Evolutionary conservation across 2,888 invertebrate species (phyloP).

Genomic region (Schizotus pectinicornis): DNA sequence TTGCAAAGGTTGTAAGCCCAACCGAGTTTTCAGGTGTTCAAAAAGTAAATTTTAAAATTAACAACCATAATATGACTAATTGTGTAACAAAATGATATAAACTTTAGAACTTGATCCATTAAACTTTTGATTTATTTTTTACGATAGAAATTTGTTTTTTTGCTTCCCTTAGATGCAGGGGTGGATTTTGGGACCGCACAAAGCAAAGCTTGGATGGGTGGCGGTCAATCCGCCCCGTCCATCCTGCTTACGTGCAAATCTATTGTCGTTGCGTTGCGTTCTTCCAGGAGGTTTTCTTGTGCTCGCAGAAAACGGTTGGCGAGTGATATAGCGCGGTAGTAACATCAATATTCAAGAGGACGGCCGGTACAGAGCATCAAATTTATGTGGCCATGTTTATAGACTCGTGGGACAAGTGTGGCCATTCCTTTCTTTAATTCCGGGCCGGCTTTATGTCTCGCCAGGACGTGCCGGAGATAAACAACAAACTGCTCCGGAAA

Average conservation of each 20-base stretch:
- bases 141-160: too few species aligned
- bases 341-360: constrained; percentile 58
- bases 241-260: constrained; percentile 20
- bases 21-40: too few species aligned
- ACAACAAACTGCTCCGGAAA: constrained; percentile 43
- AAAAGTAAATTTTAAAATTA: too few species aligned
- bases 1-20: background rate
- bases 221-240: background rate
- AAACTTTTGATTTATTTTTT: too few species aligned
- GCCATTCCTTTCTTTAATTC: constrained; percentile 60
- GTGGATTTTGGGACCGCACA: background rate
- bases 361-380: constrained; percentile 57
- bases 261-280: constrained; percentile 14
- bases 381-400: constrained; percentile 62
- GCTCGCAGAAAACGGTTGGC: constrained; percentile 30
- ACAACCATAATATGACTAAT: too few species aligned
- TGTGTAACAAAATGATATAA: too few species aligned
- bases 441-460: constrained; percentile 57
- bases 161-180: background rate
- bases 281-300: constrained; percentile 11
- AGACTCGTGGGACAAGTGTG: constrained; percentile 59
- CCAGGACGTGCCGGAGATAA: constrained; percentile 56
- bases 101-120: too few species aligned
- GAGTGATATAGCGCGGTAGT: constrained; percentile 55
- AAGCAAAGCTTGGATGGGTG: background rate